Base-by-base conservation (phyloP, 2,113 vertebrate genomes). In the Nycticorax nycticorax region DNA sequence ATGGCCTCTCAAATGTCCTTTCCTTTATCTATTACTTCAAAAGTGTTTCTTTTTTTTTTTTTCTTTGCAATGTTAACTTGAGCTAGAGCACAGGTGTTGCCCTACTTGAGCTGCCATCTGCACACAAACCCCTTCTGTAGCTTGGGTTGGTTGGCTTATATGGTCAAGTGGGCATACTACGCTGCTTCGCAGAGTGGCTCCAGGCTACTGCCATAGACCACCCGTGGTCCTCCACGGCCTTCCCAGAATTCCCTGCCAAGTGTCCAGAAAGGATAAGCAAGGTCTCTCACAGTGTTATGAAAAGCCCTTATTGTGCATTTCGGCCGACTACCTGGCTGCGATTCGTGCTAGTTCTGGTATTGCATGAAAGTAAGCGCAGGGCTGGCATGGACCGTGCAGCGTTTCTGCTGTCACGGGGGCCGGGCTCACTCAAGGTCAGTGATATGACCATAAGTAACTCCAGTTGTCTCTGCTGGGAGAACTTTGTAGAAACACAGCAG, bases 71-170 rank as follows among this genome's bases (percentile, higher is more conserved):
- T 48, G 85, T 89, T 88, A 68, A 64, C 72, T 79, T 90, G 48
- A 90, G 79, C 67, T 87, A 78, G 73, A 92, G 87, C 80, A 79
- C 93, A 89, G 86, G 91, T 96, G 92, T 75, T 96, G 76, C 83
- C 96, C 94, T 97, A 92, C 84, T 91, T 95, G 37, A 75, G 66
- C 77, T 75, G 62, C 94, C 83, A 79, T 91, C 94, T 94, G 92
- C 45, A 62, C 35, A 68, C 15, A 85, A 94, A 95, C 16, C 48
- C 45, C 28, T 95, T 47, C 53, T 87, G 56, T 59, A 92, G 9
- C 81, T 85, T 77, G 52, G 37, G 60, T 75, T 0, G 0, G 5
- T 81, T 91, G 64, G 17, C 52, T 67, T 23, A 64, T 7, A 7
- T 17, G 80, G 59, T 39, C 79, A 89, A 60, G 64, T 8, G 35